Evolutionary conservation across 2,888 invertebrate genomes (phyloP).

Genomic region (Didymodactylos carnosus): DNA sequence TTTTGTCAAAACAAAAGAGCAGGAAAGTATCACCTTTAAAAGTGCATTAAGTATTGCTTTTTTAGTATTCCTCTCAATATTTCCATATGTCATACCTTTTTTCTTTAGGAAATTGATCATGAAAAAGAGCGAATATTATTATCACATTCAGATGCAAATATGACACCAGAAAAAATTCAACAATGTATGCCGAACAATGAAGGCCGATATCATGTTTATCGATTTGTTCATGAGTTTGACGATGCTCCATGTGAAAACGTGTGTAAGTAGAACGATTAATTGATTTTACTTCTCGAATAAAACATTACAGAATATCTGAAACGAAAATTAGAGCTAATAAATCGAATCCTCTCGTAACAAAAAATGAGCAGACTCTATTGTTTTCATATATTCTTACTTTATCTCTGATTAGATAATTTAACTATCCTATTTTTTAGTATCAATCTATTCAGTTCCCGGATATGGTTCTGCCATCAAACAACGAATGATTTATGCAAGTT

Average conservation of each 20-base stretch:
- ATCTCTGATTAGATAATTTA: no score
- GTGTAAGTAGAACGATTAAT: conserved; percentile 26
- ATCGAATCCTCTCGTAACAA: no score
- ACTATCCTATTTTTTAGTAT: conserved; percentile 41
- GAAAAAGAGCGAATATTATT: background rate
- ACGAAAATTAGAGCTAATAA: no score
- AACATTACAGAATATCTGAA: no score
- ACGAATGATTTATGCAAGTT: conserved; percentile 92
- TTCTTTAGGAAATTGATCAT: conserved; percentile 15
- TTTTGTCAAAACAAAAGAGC: no score
- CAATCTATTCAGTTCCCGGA: conserved; percentile 95
- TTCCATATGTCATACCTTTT: no score
- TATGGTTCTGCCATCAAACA: conserved; percentile 85
- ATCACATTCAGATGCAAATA: background rate
- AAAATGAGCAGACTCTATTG: no score
- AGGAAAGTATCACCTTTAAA: no score
- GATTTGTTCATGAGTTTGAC: conserved; percentile 75
- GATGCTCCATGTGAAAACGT: conserved; percentile 40
- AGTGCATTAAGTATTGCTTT: no score
- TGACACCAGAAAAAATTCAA: background rate
- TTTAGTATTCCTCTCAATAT: no score
- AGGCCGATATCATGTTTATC: conserved; percentile 73
- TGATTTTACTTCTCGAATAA: background rate
- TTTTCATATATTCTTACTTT: no score
- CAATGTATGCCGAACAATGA: conserved; percentile 55